phyloP scores from a whole-genome alignment of 2,888 invertebrate species.

The Cephus pulcher region DNA sequence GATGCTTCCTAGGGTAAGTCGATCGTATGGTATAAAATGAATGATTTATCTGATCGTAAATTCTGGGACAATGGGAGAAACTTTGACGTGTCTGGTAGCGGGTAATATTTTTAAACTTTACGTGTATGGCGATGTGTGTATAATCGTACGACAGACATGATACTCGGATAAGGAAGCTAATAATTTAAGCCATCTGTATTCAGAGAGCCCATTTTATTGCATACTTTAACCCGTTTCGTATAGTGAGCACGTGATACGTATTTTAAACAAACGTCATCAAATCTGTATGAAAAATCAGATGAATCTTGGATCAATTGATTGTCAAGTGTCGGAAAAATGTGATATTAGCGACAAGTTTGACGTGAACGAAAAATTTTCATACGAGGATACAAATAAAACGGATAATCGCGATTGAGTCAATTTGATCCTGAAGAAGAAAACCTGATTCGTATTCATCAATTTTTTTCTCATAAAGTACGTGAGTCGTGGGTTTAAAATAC shows the following conservation, averaged over 20 bases:
- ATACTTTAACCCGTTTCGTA: constrained; percentile 36
- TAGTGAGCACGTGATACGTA: constrained; percentile 40
- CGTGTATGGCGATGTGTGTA: background rate
- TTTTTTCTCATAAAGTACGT: no score
- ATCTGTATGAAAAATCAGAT: background rate
- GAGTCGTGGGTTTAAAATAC: no score
- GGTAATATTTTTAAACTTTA: constrained; percentile 38
- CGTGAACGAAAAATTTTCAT: no score
- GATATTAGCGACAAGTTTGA: no score
- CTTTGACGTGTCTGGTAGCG: background rate
- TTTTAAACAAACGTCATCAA: constrained; percentile 22
- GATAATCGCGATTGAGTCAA: no score
- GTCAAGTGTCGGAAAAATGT: no score
- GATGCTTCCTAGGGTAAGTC: background rate
- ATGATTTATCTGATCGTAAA: background rate
- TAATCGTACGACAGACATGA: background rate
- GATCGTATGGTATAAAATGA: background rate
- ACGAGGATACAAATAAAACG: no score
- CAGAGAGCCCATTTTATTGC: constrained; percentile 29
- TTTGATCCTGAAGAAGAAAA: no score
- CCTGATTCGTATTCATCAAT: no score
- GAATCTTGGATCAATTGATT: background rate
- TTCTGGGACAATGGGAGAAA: background rate
- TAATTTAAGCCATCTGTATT: constrained; percentile 30
- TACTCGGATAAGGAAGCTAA: constrained; percentile 38